Evolutionary conservation across 2,113 vertebrate genomes (phyloP), one percentile per base, ranked within the genome.

Genomic region (Salminus brasiliensis): DNA sequence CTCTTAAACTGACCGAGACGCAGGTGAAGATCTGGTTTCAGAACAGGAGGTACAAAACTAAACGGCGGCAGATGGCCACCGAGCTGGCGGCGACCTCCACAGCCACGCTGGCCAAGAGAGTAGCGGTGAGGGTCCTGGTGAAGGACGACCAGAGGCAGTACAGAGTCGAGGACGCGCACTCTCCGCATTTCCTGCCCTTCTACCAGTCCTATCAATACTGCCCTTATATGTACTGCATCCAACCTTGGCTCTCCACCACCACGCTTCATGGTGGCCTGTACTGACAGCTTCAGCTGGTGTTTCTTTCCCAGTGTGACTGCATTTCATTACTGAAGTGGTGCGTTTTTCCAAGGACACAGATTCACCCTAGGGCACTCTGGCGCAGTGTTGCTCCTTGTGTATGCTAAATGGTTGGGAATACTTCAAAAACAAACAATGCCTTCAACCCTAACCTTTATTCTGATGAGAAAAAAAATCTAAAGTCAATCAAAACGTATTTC

Each of bases 21-120:
- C 94, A 94, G 81, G 93, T 95, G 32, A 95, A 94, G 72, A 95
- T 94, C 81, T 95, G 94, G 94, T 95, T 94, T 80, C 94, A 95
- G 85, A 94, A 95, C 87, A 81, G 94, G 83, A 92, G 94, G 67
- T 95, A 94, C 79, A 95, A 95, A 88, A 94, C 93, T 55, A 95
- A 95, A 83, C 91, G 92, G 75, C 90, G 92, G 0, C 90, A 92
- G 77, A 88, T 91, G 74, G 87, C 86, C 1, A 73, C 86, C 2
- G 91, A 93, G 55, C 30, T 91, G 23, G 74, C 72, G 0, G 81
- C 72, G 0, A 86, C 82, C 30, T 72, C 82, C 15, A 66, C 72
- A 0, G 70, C 82, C 62, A 30, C 65, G 29, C 81, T 85, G 32
- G 91, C 85, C 2, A 93, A 87, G 87, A 93, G 90, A 59, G 93